Evolutionary conservation across 2,113 vertebrate species (phyloP), one percentile per base, ranked within the genome.

Genomic region (Panthera leo): DNA sequence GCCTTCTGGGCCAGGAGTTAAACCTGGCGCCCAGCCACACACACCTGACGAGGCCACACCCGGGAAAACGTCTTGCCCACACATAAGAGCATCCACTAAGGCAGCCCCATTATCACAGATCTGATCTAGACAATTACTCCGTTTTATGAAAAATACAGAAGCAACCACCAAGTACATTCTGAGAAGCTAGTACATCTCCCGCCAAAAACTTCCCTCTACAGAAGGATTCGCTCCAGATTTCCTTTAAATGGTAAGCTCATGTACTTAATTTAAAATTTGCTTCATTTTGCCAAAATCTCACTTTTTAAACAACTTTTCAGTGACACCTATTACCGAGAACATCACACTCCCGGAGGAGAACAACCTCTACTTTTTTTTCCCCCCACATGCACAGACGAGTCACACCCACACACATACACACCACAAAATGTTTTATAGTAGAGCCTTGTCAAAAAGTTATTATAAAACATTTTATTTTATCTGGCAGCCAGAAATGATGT

Each of bases 401-500:
- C 83, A 19, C 73, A 79, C 58, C 53, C 70, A 53, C 45, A 82
- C 80, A 82, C 53, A 76, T 13, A 42, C 68, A 78, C n/a, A 51
- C 36, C 78, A 75, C 85, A 42, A 36, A 95, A 85, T 78, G 61
- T 25, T 45, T 83, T 55, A 48, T 8, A 39, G 75, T 19, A 67
- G 14, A 94, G 63, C 68, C 79, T 65, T 76, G 84, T 97, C 95
- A 87, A 67, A 89, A 92, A 91, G 70, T 65, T 82, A 84, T 88
- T 70, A 86, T 76, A 87, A 95, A 97, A 91, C 55, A 48, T 84
- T 95, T 93, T 86, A 70, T 89, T 76, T 93, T 91, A 82, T 97
- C 85, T 96, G 95, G 84, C 91, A 95, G 68, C 93, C 97, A 95
- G 76, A 75, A 96, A 79, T 67, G 84, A 94, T 48, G 67, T 87